Evolutionary conservation across 2,888 invertebrate genomes (phyloP).

Genomic region (Lymantria monacha): DNA sequence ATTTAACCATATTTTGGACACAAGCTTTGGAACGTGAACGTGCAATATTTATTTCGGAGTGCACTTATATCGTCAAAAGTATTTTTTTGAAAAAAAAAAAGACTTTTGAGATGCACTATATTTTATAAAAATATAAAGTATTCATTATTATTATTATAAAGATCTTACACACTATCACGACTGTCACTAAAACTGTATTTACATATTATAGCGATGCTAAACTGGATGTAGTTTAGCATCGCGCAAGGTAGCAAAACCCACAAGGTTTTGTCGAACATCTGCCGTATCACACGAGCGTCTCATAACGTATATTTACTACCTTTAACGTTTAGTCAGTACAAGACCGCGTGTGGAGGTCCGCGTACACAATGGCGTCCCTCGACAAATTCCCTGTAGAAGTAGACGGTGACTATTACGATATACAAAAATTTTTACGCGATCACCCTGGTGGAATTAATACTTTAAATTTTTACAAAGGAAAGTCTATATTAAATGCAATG

Average conservation of each 20-base stretch:
- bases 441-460: constrained; percentile 89
- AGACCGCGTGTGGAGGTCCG: constrained; percentile 1
- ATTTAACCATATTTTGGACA: too few relatives aligned
- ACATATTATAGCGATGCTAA: not conserved
- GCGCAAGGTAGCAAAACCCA: not conserved
- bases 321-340: constrained; percentile 10
- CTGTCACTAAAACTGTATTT: not conserved
- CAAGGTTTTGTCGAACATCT: not conserved
- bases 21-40: too few relatives aligned
- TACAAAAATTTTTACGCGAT: constrained; percentile 84
- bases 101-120: too few relatives aligned
- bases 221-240: too few relatives aligned
- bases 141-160: too few relatives aligned
- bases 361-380: constrained; percentile 21
- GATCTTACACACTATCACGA: too few relatives aligned
- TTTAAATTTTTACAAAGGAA: constrained; percentile 79
- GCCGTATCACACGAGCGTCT: not conserved
- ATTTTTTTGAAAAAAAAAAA: too few relatives aligned
- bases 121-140: too few relatives aligned
- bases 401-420: constrained; percentile 82
- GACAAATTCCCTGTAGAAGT: constrained; percentile 60
- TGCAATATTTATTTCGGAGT: too few relatives aligned
- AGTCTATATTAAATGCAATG: constrained; percentile 80
- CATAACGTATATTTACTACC: not conserved
- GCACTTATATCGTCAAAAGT: too few relatives aligned